Base-by-base conservation (phyloP, 2,113 vertebrate species). In the Speoplatyrhinus poulsoni region DNA sequence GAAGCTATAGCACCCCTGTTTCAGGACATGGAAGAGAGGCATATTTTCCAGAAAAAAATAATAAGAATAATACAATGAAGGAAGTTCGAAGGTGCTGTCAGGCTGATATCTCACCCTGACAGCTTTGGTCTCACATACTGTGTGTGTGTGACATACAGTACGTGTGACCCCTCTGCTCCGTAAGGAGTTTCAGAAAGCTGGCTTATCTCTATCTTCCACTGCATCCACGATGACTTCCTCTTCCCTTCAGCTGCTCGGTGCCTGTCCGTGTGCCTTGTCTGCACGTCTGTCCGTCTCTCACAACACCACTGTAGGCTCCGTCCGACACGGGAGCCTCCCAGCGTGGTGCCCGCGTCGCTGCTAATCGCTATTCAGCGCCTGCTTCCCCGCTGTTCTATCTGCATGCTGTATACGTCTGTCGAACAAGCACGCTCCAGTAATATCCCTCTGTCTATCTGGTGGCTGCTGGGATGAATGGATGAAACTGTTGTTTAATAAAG, bases 131-230 rank as follows among this genome's bases (percentile, higher is more conserved):
- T 46, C 41, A 12, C 16, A 36, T 46, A 16, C 32, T 11, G 4
- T 15, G 13, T 46, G 4, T 26, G 26, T 26, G 26, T 26, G 26
- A 3, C 26, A 26, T 26, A 26, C 26, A 26, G 26, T 26, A 26
- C 3, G 26, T 26, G 26, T 26, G 26, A 47, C 12, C 12, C 69
- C 58, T 82, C 60, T 57, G 19, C 60, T 75, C 9, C 19, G n/a
- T 80, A 82, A 87, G 77, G 70, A 80, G 75, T 72, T 73, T 84
- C 78, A 79, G 89, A 79, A 86, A 82, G 69, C 73, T 1, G 73
- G 9, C 81, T 88, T 88, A 88, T 88, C 86, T 77, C 66, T 32
- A 58, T 66, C 62, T 73, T 70, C 76, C 81, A 68, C 54, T 12
- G 53, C 58, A 62, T 81, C 76, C 80, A 80, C 77, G 77, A 63